Conservation (phyloP, 2,888 invertebrate genomes). For the Volucella inanis region DNA sequence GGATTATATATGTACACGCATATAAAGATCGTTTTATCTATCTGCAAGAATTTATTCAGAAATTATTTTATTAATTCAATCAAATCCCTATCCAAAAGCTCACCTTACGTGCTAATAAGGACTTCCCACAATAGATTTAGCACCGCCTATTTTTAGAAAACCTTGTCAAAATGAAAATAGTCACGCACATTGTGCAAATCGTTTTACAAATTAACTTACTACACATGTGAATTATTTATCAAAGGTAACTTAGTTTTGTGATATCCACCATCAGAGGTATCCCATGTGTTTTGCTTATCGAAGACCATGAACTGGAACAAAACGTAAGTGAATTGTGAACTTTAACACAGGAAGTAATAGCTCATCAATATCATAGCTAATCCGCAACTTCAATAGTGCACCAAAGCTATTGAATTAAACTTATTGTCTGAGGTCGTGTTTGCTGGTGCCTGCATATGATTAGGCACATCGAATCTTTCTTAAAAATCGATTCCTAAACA, state of each 20-base stretch:
- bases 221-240: conserved; percentile 58
- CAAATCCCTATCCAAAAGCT: conserved; percentile 35
- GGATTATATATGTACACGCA: no score
- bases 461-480: conserved; percentile 1
- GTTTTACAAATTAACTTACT: conserved; percentile 46
- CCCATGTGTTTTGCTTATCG: conserved; percentile 10
- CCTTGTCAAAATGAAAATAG: conserved; percentile 49
- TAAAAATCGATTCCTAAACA: conserved; percentile 59
- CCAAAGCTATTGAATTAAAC: conserved; percentile 8
- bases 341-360: conserved; percentile 20
- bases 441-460: conserved; percentile 30
- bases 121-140: conserved; percentile 40
- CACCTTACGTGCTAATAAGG: conserved; percentile 50
- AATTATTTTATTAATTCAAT: conserved; percentile 68
- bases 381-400: not conserved
- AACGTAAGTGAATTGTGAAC: conserved; percentile 65
- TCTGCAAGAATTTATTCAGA: conserved; percentile 26
- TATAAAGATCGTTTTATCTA: no score
- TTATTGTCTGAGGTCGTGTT: not conserved
- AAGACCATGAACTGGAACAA: conserved; percentile 56
- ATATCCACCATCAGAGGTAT: conserved; percentile 42
- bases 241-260: conserved; percentile 47
- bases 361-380: conserved; percentile 31
- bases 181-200: conserved; percentile 54
- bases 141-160: conserved; percentile 37